Conservation (phyloP, 2,797 vertebrate species). For the Meda fulgida region DNA sequence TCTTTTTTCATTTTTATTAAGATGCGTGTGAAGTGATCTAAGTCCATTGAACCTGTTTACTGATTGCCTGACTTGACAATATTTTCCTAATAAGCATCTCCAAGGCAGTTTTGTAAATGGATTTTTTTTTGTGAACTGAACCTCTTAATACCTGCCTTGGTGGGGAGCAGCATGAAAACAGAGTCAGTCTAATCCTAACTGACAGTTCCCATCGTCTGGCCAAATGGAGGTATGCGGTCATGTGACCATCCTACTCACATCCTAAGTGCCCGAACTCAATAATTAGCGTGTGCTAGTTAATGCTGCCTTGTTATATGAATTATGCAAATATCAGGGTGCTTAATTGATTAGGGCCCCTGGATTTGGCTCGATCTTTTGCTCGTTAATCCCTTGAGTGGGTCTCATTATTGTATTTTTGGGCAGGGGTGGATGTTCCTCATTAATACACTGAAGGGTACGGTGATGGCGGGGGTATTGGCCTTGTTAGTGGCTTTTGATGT, state of each 20-base stretch:
- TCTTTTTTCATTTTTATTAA: background rate
- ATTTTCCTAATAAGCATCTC: slow-evolving; percentile 29
- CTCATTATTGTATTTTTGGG: slow-evolving; percentile 74
- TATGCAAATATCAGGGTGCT: slow-evolving; percentile 77
- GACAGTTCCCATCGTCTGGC: slow-evolving; percentile 69
- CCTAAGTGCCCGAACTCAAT: slow-evolving; percentile 53
- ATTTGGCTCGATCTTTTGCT: slow-evolving; percentile 72
- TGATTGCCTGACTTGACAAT: slow-evolving; percentile 23
- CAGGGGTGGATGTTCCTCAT: slow-evolving; percentile 70
- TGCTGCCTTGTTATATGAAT: slow-evolving; percentile 79
- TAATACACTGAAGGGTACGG: slow-evolving; percentile 73
- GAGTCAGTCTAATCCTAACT: slow-evolving; percentile 55
- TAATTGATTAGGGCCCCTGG: slow-evolving; percentile 78
- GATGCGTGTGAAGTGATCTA: slow-evolving; percentile 1
- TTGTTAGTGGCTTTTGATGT: slow-evolving; percentile 81
- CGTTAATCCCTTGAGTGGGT: slow-evolving; percentile 77
- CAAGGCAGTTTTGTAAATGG: slow-evolving; percentile 24
- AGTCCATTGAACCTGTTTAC: slow-evolving; percentile 26
- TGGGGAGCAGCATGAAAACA: slow-evolving; percentile 27
- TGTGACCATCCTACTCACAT: slow-evolving; percentile 44
- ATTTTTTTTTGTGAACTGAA: slow-evolving; percentile 32
- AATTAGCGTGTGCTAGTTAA: slow-evolving; percentile 81
- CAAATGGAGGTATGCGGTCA: slow-evolving; percentile 44
- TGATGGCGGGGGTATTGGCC: slow-evolving; percentile 64
- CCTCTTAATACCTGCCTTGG: slow-evolving; percentile 29